Percentiles rank a stretch among this genome's conserved stretches.
Evolutionary conservation across 2,113 vertebrate genomes (phyloP).

Genomic region (Apteryx mantelli): DNA sequence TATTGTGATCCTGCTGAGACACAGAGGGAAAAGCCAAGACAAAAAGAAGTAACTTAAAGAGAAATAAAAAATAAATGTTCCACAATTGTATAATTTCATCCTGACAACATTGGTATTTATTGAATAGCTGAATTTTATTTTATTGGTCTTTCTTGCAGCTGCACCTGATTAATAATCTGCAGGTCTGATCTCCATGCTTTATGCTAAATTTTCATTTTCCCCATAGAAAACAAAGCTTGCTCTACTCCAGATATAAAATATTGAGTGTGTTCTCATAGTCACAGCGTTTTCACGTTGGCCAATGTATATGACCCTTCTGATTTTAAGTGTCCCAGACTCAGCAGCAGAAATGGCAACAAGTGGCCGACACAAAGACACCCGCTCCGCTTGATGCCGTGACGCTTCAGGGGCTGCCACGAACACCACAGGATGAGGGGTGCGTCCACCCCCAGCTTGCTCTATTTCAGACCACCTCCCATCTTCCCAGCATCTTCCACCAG

Average conservation of each 20-base stretch:
- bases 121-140: neutral
- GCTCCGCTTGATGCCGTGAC: neutral
- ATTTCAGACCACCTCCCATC: neutral
- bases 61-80: neutral
- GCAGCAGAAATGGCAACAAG: neutral
- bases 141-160: neutral
- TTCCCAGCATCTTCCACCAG: neutral
- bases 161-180: neutral
- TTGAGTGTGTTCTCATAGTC: neutral
- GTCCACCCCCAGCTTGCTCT: neutral
- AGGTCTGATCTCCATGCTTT: neutral
- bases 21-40: neutral
- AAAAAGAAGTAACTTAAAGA: neutral
- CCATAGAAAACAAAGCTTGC: neutral
- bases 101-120: neutral
- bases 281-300: neutral
- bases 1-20: neutral
- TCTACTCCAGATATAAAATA: neutral
- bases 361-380: fast-evolving
- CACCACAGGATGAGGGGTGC: fast-evolving
- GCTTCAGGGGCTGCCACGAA: fast-evolving
- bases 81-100: neutral
- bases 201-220: neutral
- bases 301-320: neutral
- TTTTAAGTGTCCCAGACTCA: neutral